Evolutionary conservation across 2,113 vertebrate species (phyloP).

Genomic region (Natator depressus): DNA sequence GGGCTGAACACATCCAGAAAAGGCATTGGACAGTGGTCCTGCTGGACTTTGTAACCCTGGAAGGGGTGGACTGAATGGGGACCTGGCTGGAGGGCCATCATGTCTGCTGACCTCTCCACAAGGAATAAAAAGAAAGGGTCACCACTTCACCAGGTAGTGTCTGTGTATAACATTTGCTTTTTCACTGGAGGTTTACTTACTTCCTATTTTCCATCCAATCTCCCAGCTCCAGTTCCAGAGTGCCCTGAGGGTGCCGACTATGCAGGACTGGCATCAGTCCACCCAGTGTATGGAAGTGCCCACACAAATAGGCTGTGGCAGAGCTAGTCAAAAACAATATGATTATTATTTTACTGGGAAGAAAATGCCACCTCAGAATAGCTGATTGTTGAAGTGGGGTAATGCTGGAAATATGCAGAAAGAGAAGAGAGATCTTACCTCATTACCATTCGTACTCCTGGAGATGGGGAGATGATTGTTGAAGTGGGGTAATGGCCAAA

Average conservation of each 20-base stretch:
- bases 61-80: neutral
- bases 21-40: neutral
- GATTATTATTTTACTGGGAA: slow-evolving; percentile 3
- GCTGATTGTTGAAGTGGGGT: neutral
- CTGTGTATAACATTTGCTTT: neutral
- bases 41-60: neutral
- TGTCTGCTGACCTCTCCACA: neutral
- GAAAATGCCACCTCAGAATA: neutral
- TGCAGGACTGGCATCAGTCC: slow-evolving; percentile 93
- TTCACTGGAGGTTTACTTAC: slow-evolving; percentile 71
- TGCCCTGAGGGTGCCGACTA: slow-evolving; percentile 88
- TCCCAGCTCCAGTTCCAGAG: slow-evolving; percentile 94
- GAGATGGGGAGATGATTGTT: slow-evolving; percentile 89
- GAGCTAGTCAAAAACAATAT: slow-evolving; percentile 77
- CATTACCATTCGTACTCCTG: slow-evolving; percentile 90
- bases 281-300: slow-evolving; percentile 94
- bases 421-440: slow-evolving; percentile 77
- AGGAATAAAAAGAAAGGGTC: neutral
- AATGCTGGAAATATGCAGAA: neutral
- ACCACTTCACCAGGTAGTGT: neutral
- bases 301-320: slow-evolving; percentile 94
- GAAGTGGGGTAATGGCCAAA: slow-evolving; percentile 98
- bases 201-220: slow-evolving; percentile 97
- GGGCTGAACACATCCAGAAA: neutral
- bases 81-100: neutral